Conservation (phyloP, 2,888 invertebrate species). For the Brenthis daphne region DNA sequence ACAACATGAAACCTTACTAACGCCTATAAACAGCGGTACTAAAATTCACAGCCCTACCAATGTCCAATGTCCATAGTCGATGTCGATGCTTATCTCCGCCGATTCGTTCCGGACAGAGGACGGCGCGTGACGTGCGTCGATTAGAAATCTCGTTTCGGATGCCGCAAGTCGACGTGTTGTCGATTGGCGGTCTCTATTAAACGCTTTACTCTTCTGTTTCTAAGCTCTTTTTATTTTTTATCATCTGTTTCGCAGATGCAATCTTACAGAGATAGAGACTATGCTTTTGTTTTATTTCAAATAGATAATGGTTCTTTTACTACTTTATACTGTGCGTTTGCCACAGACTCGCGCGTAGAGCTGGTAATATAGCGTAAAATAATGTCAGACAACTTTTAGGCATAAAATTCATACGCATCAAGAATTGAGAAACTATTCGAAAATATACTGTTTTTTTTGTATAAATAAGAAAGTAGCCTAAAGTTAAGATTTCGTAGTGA, state of each 20-base stretch:
- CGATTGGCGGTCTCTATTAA: slow-evolving; percentile 55
- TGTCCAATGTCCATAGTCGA: slow-evolving; percentile 49
- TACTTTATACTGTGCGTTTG: not conserved
- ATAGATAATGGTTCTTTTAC: not conserved
- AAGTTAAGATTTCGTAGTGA: not conserved
- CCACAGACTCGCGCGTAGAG: too few species aligned
- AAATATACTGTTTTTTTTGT: not conserved
- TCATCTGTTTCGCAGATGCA: slow-evolving; percentile 38
- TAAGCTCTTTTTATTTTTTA: slow-evolving; percentile 35
- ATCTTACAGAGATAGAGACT: slow-evolving; percentile 31
- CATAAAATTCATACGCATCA: too few species aligned
- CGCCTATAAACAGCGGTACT: slow-evolving; percentile 10
- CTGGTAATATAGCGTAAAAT: too few species aligned
- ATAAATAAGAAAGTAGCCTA: not conserved
- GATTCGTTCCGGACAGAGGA: slow-evolving; percentile 63
- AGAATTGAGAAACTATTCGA: too few species aligned
- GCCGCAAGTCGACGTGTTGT: slow-evolving; percentile 51
- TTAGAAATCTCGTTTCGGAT: slow-evolving; percentile 69
- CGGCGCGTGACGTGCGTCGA: slow-evolving; percentile 67
- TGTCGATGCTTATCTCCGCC: slow-evolving; percentile 65
- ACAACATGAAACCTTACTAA: not conserved
- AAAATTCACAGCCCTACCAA: slow-evolving; percentile 42
- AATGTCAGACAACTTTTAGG: too few species aligned
- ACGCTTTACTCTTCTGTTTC: slow-evolving; percentile 45
- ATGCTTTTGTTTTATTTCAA: not conserved